Conservation (phyloP, 2,888 invertebrate species). For the Caenorhabditis becei region DNA sequence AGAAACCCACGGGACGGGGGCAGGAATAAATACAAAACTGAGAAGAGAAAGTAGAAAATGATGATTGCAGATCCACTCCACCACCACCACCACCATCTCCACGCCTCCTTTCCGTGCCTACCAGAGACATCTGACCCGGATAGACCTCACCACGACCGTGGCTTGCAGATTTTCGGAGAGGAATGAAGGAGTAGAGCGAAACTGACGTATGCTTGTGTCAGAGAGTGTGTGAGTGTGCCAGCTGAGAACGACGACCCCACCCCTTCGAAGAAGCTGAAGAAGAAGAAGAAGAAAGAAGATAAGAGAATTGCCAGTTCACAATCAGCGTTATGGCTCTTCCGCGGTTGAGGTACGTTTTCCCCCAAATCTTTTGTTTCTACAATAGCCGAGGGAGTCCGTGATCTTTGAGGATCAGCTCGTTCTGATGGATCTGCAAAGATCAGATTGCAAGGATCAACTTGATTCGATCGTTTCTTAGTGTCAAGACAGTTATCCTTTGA, state of each 20-base stretch:
- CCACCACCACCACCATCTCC: neutral
- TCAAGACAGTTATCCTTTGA: too few relatives aligned
- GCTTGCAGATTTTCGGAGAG: neutral
- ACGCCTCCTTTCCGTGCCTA: neutral
- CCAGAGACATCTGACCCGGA: neutral
- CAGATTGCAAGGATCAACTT: too few relatives aligned
- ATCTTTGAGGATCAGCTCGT: too few relatives aligned
- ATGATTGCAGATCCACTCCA: neutral
- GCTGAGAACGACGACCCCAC: neutral
- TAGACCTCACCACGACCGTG: neutral
- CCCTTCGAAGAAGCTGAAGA: neutral
- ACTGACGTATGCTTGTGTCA: slow-evolving; percentile 1
- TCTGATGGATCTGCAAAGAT: too few relatives aligned
- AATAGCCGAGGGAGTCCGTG: too few relatives aligned
- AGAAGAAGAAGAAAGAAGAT: neutral
- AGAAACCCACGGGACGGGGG: neutral
- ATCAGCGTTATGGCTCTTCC: neutral
- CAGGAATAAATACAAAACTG: neutral
- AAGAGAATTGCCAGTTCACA: neutral
- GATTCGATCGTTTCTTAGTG: too few relatives aligned
- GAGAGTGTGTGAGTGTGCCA: neutral
- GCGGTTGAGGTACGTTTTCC: neutral
- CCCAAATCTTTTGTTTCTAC: neutral
- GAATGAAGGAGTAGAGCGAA: slow-evolving; percentile 2
- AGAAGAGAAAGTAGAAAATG: neutral